Conservation (phyloP, 2,797 vertebrate genomes). For the Etheostoma perlongum region DNA sequence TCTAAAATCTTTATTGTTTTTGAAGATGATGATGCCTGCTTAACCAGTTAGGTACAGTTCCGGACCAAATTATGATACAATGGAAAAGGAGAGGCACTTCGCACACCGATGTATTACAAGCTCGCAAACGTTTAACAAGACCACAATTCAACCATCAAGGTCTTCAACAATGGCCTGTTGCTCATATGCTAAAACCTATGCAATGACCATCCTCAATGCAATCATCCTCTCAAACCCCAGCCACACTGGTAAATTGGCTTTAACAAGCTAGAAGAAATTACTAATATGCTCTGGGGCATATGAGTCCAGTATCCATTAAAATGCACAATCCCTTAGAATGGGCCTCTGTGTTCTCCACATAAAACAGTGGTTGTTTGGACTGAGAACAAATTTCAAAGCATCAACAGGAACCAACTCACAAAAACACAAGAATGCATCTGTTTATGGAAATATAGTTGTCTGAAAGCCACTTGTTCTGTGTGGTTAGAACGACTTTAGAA, state of each 20-base stretch:
- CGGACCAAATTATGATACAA: neutral
- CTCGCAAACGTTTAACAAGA: neutral
- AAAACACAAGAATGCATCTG: neutral
- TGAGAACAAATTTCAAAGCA: constrained; percentile 6
- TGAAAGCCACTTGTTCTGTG: neutral
- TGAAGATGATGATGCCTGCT: neutral
- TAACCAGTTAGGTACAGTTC: neutral
- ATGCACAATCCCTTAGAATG: neutral
- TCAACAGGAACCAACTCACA: constrained; percentile 18
- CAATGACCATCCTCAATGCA: neutral
- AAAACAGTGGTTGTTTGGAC: constrained; percentile 11
- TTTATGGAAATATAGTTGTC: neutral
- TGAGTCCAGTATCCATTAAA: neutral
- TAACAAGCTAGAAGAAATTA: neutral
- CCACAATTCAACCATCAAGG: no score
- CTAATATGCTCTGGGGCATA: constrained; percentile 4
- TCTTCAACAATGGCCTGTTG: neutral
- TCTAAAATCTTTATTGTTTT: neutral
- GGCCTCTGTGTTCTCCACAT: no score
- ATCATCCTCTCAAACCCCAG: neutral
- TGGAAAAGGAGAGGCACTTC: neutral
- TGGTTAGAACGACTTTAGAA: neutral
- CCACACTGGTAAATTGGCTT: neutral
- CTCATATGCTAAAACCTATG: neutral
- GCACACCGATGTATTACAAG: neutral